phyloP scores from a whole-genome alignment of 2,797 vertebrate species.

The Synanceia verrucosa region DNA sequence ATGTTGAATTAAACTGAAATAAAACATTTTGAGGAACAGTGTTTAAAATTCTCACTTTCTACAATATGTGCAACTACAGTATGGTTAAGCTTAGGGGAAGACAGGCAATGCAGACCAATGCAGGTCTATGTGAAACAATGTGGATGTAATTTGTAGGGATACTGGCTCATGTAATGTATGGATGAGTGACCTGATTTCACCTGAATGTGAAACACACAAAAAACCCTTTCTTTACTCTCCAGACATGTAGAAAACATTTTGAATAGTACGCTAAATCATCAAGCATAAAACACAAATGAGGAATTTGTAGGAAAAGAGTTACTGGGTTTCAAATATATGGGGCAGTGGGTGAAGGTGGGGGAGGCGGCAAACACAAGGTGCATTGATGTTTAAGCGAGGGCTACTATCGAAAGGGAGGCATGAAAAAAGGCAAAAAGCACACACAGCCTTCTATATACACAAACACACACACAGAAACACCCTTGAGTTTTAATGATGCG shows the following conservation, averaged over 20 bases:
- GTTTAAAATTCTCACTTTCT: neutral
- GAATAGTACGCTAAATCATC: neutral
- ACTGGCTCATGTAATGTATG: neutral
- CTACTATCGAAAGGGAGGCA: slow-evolving; percentile 40
- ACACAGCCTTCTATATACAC: slow-evolving; percentile 12
- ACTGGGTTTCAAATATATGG: slow-evolving; percentile 9
- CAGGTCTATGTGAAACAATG: no score
- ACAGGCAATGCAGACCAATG: neutral
- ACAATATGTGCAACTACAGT: neutral
- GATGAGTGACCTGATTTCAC: neutral
- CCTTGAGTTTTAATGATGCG: slow-evolving; percentile 62
- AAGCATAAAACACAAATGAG: neutral
- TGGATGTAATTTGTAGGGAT: neutral
- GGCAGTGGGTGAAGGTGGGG: slow-evolving; percentile 31
- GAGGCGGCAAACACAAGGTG: slow-evolving; percentile 43
- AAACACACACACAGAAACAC: slow-evolving; percentile 20
- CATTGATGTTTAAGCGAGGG: slow-evolving; percentile 50
- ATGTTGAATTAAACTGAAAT: neutral
- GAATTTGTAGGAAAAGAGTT: neutral
- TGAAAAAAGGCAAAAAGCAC: slow-evolving; percentile 32
- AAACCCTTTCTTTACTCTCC: neutral
- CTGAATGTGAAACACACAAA: neutral
- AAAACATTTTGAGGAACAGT: neutral
- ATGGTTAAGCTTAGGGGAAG: neutral
- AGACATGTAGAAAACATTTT: neutral